Evolutionary conservation across 1,140 invertebrate genomes (phyloP).

Genomic region (Drusus annulatus): DNA sequence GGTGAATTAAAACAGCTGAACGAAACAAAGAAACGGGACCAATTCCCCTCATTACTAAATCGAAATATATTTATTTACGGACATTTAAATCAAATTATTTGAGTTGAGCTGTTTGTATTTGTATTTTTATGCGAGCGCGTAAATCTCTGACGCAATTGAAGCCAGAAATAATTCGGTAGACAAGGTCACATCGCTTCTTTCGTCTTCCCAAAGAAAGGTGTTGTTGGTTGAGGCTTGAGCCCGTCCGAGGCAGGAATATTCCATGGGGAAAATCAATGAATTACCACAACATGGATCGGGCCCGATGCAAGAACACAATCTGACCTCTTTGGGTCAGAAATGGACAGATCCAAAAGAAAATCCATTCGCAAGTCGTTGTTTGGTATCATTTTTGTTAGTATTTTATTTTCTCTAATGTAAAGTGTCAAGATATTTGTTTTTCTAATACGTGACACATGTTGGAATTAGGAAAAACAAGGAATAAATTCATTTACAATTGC

Average conservation of each 20-base stretch:
- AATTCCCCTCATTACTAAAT: no score
- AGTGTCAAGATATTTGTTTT: neutral
- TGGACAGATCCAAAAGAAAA: no score
- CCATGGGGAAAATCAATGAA: conserved; percentile 23
- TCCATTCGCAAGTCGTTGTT: no score
- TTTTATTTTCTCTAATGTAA: no score
- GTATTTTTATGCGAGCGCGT: conserved; percentile 15
- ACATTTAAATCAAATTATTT: conserved; percentile 24
- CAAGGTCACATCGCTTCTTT: neutral
- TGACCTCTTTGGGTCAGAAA: no score
- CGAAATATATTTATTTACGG: neutral
- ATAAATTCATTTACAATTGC: neutral
- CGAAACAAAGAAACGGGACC: no score
- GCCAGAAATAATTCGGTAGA: conserved; percentile 6
- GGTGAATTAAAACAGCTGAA: no score
- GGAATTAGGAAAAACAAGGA: neutral
- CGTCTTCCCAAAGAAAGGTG: conserved; percentile 4
- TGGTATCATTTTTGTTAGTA: no score
- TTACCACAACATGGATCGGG: neutral
- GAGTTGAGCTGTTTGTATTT: conserved; percentile 1
- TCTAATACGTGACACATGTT: neutral
- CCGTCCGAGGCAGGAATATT: conserved; percentile 5
- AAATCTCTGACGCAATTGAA: conserved; percentile 29
- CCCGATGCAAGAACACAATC: no score
- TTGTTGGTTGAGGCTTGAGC: neutral